Conservation (phyloP, 23 tunicate genomes). For the Halocynthia aurantium region DNA sequence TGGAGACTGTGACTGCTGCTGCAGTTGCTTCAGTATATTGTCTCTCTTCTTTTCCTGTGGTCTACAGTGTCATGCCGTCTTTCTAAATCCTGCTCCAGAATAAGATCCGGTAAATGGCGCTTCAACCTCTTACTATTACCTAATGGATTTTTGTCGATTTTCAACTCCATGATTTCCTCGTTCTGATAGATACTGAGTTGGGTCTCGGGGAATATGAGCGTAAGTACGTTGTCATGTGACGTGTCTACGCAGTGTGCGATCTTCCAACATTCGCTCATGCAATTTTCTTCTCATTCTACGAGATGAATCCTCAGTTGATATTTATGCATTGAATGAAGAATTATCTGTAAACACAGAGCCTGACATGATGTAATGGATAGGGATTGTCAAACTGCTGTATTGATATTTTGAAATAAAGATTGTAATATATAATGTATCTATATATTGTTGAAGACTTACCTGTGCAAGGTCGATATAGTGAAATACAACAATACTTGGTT, state of each 20-base stretch:
- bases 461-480: too few species aligned
- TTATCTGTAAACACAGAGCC: conserved; percentile 26
- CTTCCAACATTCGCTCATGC: conserved; percentile 6
- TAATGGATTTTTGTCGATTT: conserved; percentile 93
- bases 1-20: too few species aligned
- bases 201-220: conserved; percentile 65
- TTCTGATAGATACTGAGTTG: too few species aligned
- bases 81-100: conserved; percentile 3
- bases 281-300: conserved; percentile 35
- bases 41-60: not conserved
- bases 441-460: too few species aligned
- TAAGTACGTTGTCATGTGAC: conserved; percentile 33
- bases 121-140: conserved; percentile 40
- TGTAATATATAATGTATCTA: too few species aligned
- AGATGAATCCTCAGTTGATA: too few species aligned
- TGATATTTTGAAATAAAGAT: too few species aligned
- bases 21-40: too few species aligned
- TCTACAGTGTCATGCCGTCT: not conserved
- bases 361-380: too few species aligned
- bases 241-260: conserved; percentile 35
- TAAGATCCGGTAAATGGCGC: not conserved
- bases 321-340: conserved; percentile 74
- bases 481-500: too few species aligned
- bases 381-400: too few species aligned
- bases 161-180: too few species aligned